Evolutionary conservation across 2,113 vertebrate species (phyloP).

Genomic region (Columba livia): DNA sequence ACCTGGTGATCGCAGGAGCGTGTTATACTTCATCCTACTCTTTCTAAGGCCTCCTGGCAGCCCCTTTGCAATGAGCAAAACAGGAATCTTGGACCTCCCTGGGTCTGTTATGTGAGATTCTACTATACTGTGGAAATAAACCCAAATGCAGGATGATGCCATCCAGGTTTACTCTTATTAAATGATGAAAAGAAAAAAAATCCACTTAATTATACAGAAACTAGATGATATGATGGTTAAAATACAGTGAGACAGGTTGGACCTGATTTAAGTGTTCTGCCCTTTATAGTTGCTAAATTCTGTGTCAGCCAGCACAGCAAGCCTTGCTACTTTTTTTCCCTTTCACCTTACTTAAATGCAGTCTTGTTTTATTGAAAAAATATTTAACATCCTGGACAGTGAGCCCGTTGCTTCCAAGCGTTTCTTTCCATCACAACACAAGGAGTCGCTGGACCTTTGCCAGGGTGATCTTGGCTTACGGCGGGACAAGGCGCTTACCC

Average conservation of each 20-base stretch:
- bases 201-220: neutral
- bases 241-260: neutral
- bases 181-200: neutral
- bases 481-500: neutral
- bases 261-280: neutral
- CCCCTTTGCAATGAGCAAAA: neutral
- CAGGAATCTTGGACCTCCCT: neutral
- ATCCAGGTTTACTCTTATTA: neutral
- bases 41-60: neutral
- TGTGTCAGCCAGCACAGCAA: neutral
- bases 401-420: constrained; percentile 46
- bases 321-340: neutral
- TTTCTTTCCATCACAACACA: constrained; percentile 40
- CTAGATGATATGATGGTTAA: neutral
- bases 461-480: neutral
- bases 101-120: neutral
- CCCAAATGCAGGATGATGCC: neutral
- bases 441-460: neutral
- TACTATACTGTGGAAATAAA: neutral
- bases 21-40: neutral
- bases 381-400: constrained; percentile 37
- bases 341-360: constrained; percentile 13
- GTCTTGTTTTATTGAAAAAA: constrained; percentile 48
- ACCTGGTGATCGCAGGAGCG: neutral
- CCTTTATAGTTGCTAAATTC: neutral